These are phyloP conservation scores for Laothoe populi DNA, from an alignment of 2,888 invertebrate species.

Conservation along the genomic window DNA sequence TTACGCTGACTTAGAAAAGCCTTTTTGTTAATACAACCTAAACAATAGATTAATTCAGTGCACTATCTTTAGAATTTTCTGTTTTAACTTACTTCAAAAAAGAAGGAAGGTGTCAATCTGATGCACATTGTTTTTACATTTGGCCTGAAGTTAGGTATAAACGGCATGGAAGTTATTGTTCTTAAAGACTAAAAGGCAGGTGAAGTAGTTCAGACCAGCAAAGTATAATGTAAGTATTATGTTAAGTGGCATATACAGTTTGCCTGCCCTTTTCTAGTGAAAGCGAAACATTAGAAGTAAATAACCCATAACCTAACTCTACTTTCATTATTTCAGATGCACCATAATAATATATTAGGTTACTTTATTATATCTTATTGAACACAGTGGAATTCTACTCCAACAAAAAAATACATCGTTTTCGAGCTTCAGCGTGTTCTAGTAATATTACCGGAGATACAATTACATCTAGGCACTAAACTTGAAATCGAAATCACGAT, in stretches of 20 bases:
- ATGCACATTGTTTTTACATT: background rate
- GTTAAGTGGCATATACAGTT: background rate
- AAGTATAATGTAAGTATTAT: background rate
- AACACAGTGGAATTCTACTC: background rate
- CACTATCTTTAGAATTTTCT: background rate
- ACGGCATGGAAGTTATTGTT: background rate
- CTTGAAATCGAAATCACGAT: no score
- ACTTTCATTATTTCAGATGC: background rate
- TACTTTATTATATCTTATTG: background rate
- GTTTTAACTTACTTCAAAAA: background rate
- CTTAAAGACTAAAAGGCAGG: background rate
- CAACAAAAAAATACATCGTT: background rate
- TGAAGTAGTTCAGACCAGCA: no score
- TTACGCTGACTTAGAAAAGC: background rate
- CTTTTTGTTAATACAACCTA: background rate
- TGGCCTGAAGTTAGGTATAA: background rate
- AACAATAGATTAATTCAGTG: background rate
- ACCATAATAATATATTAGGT: background rate
- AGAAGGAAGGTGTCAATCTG: background rate
- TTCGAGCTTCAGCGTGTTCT: no score
- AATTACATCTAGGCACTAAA: no score
- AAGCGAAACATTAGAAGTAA: constrained; percentile 5
- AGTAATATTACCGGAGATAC: no score
- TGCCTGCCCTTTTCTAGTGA: background rate
- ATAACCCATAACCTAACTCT: background rate